These are phyloP conservation scores for Drosophila cognata DNA, from an alignment of 2,888 invertebrate genomes.

Conservation along the genomic window DNA sequence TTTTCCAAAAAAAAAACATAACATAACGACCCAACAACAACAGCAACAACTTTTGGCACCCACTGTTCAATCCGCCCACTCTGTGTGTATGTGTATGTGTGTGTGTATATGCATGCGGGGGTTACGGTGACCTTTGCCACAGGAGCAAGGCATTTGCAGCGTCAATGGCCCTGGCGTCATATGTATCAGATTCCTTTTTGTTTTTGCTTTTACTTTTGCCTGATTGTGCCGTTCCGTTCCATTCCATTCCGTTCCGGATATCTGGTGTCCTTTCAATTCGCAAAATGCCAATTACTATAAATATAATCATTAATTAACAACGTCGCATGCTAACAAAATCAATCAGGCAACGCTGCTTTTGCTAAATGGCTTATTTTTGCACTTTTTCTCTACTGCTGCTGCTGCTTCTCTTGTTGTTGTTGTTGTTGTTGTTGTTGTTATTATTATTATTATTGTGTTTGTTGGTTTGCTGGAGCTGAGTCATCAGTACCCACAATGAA, in stretches of 20 bases:
- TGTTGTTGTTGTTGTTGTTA: constrained; percentile 5
- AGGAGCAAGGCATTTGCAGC: constrained; percentile 41
- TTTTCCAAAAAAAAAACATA: constrained; percentile 36
- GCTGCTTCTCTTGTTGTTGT: constrained; percentile 9
- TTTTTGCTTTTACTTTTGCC: neutral
- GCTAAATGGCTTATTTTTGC: constrained; percentile 56
- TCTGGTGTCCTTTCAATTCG: constrained; percentile 19
- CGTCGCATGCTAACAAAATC: constrained; percentile 27
- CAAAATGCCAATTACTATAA: constrained; percentile 16
- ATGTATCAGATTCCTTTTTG: constrained; percentile 18
- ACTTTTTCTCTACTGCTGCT: neutral
- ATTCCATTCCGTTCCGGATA: neutral
- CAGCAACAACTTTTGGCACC: constrained; percentile 13
- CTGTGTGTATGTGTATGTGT: neutral
- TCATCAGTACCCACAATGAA: constrained; percentile 25
- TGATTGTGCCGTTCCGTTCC: constrained; percentile 1
- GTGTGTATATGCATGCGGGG: neutral
- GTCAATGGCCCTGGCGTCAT: neutral
- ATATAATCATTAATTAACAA: constrained; percentile 11
- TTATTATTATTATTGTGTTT: constrained; percentile 31
- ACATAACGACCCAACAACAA: constrained; percentile 7
- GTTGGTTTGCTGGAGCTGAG: constrained; percentile 21
- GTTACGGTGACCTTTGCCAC: constrained; percentile 51
- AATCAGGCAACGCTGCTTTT: constrained; percentile 42
- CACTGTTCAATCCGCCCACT: constrained; percentile 11